Conservation (phyloP, 2,113 vertebrate species). For the Synchiropus splendidus region DNA sequence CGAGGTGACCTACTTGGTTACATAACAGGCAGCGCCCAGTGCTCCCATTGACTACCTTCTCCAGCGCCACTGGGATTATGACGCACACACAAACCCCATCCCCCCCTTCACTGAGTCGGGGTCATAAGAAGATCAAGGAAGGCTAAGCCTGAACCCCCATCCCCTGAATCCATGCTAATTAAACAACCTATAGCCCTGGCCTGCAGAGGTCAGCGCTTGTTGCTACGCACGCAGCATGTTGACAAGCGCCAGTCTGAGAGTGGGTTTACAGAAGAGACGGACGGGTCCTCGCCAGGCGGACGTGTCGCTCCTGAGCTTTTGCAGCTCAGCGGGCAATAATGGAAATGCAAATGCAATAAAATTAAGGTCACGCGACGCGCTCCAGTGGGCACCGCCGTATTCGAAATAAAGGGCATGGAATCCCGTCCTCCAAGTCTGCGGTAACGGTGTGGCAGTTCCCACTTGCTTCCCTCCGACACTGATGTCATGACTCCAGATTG, state of each 20-base stretch:
- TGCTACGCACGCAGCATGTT: constrained; percentile 28
- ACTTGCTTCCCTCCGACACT: no score
- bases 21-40: constrained; percentile 38
- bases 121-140: constrained; percentile 47
- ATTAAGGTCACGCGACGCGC: background rate
- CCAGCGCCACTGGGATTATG: constrained; percentile 33
- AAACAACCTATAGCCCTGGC: constrained; percentile 31
- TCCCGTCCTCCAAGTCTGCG: background rate
- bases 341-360: constrained; percentile 28
- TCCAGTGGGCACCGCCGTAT: no score
- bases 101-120: constrained; percentile 17
- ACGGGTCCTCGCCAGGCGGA: constrained; percentile 4
- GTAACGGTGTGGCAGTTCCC: no score
- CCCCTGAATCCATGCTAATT: constrained; percentile 37
- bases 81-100: background rate
- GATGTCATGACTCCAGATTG: background rate
- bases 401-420: constrained; percentile 3
- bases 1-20: constrained; percentile 60
- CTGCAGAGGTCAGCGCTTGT: constrained; percentile 34
- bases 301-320: constrained; percentile 6
- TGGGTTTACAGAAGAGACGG: constrained; percentile 13
- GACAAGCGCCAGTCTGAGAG: constrained; percentile 12
- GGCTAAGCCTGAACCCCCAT: constrained; percentile 13
- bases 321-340: constrained; percentile 26
- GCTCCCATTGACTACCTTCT: constrained; percentile 40